Conservation (phyloP, 1,140 invertebrate genomes). For the Drosophila sulfurigaster region DNA sequence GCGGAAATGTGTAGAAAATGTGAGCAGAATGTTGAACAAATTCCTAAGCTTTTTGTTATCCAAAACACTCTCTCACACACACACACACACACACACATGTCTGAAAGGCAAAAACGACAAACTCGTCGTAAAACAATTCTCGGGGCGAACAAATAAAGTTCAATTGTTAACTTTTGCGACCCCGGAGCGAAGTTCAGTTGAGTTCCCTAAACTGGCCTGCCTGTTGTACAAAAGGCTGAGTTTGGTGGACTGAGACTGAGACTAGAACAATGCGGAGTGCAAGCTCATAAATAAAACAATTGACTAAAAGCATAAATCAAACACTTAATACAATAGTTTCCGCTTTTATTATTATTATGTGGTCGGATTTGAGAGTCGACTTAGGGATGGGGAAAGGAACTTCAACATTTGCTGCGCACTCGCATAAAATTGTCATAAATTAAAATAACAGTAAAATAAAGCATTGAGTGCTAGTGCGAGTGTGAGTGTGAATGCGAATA, state of each 20-base stretch:
- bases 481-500: conserved; percentile 20
- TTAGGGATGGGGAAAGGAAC: conserved; percentile 5
- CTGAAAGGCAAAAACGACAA: conserved; percentile 2
- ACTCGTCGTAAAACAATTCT: conserved; percentile 13
- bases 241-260: neutral
- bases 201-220: conserved; percentile 38
- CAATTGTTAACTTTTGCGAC: conserved; percentile 46
- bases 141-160: conserved; percentile 40
- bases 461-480: conserved; percentile 40
- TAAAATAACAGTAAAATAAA: conserved; percentile 82
- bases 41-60: conserved; percentile 33
- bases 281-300: conserved; percentile 80
- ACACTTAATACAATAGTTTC: conserved; percentile 83
- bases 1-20: conserved; percentile 16
- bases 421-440: conserved; percentile 81
- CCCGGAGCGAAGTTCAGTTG: conserved; percentile 36
- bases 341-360: conserved; percentile 83
- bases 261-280: conserved; percentile 42
- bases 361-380: conserved; percentile 44
- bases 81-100: neutral
- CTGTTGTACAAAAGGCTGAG: conserved; percentile 25
- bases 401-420: conserved; percentile 67
- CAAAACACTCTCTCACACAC: conserved; percentile 1
- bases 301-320: conserved; percentile 81
- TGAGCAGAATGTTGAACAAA: conserved; percentile 24